These are phyloP conservation scores for Rhipidura dahli DNA, from an alignment of 2,113 vertebrate species.

Conservation along the genomic window DNA sequence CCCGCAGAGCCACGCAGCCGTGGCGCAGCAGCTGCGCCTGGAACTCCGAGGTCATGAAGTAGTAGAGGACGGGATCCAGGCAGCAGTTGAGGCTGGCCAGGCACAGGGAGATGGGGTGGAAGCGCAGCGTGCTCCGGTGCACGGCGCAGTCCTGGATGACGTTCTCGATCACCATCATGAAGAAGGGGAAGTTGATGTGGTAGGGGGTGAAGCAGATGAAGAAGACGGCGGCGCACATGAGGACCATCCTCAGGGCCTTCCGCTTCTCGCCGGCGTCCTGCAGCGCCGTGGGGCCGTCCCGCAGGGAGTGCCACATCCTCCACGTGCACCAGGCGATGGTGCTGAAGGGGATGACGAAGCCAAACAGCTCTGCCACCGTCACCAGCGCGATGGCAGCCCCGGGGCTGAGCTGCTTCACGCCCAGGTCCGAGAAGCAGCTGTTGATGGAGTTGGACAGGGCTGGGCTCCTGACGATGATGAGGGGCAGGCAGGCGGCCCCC, in stretches of 20 bases:
- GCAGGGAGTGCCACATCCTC: slow-evolving; percentile 77
- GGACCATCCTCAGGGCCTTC: slow-evolving; percentile 82
- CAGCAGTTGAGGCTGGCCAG: slow-evolving; percentile 88
- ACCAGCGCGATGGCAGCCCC: slow-evolving; percentile 69
- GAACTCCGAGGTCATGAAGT: slow-evolving; percentile 90
- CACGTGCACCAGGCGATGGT: slow-evolving; percentile 80
- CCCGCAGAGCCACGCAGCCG: background rate
- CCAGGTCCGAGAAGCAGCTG: slow-evolving; percentile 86
- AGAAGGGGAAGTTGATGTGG: slow-evolving; percentile 88
- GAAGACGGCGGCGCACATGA: slow-evolving; percentile 82
- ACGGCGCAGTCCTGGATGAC: slow-evolving; percentile 71
- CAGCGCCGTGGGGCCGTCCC: background rate
- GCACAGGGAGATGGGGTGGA: slow-evolving; percentile 87
- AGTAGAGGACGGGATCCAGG: slow-evolving; percentile 89
- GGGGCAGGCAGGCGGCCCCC: slow-evolving; percentile 76
- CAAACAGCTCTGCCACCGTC: slow-evolving; percentile 78
- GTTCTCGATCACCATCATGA: slow-evolving; percentile 80
- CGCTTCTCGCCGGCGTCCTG: slow-evolving; percentile 67
- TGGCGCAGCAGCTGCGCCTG: slow-evolving; percentile 71
- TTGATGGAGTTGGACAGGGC: slow-evolving; percentile 13
- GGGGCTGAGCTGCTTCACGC: slow-evolving; percentile 56
- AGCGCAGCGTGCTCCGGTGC: slow-evolving; percentile 51
- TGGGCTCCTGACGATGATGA: slow-evolving; percentile 78
- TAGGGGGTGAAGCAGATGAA: slow-evolving; percentile 89
- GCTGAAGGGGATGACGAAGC: slow-evolving; percentile 81